Evolutionary conservation across 2,888 invertebrate genomes (phyloP).

Genomic region (Drosophila heteroneura): DNA sequence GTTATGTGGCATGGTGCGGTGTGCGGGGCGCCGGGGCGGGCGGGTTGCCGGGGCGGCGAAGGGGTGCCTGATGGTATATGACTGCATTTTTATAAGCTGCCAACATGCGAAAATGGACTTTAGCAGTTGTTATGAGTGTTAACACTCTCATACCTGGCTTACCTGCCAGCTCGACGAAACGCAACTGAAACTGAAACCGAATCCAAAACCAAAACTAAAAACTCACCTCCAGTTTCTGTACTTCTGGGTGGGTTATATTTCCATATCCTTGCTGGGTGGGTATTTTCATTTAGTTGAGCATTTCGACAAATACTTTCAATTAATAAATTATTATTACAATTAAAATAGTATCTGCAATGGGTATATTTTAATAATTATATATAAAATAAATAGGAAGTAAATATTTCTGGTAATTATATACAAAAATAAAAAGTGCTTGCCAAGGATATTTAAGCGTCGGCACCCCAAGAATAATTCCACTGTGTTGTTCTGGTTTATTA

Average conservation of each 20-base stretch:
- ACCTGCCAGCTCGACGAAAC: conserved; percentile 40
- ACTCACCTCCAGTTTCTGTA: conserved; percentile 13
- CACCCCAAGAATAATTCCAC: too few relatives aligned
- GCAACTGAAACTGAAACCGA: conserved; percentile 51
- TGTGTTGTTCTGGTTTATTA: conserved; percentile 31
- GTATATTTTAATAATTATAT: background rate
- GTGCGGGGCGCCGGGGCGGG: background rate
- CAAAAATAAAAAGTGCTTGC: background rate
- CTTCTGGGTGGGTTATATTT: background rate
- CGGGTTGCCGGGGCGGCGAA: background rate
- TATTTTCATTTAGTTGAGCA: background rate
- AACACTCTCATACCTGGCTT: conserved; percentile 75
- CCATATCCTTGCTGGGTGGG: conserved; percentile 2
- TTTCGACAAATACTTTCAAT: background rate
- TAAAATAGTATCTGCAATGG: too few relatives aligned
- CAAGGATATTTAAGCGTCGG: background rate
- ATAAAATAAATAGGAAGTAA: background rate
- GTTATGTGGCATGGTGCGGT: background rate
- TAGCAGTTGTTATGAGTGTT: conserved; percentile 82
- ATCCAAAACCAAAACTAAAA: conserved; percentile 42
- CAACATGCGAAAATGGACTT: conserved; percentile 84
- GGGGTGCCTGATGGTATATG: conserved; percentile 58
- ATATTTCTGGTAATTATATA: background rate
- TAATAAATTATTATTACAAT: background rate
- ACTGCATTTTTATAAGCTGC: conserved; percentile 82